Evolutionary conservation across 2,888 invertebrate species (phyloP), one percentile per base, ranked within the genome.

Genomic region (Apodemia zela): DNA sequence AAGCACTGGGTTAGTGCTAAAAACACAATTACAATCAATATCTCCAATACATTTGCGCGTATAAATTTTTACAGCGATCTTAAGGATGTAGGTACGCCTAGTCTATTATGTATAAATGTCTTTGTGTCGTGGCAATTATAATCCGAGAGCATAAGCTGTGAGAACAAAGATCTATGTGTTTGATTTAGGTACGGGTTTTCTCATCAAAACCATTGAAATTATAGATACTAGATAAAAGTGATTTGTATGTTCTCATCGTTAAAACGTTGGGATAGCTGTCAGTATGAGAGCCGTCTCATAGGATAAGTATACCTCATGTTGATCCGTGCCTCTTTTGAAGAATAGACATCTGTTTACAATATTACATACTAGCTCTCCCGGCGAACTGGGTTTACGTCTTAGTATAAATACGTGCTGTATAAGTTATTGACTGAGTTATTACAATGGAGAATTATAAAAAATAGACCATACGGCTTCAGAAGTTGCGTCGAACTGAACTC

Each of bases 61-160:
- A 6, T 38, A 38, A 11, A 2, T 11, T 38, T 38, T 38, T 38
- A 2, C 38, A 11, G 13, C 3, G 11, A 11, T 38, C 11, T 38
- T 38, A 2, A 38, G 13, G 33, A 8, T 8, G 33, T 11, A 38
- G n/a, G n/a, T n/a, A n/a, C 10, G 3, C 38, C 38, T 11, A 10
- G 13, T 42, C 42, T 42, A 42, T 6, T n/a, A 15, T 15, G 15
- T 42, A 15, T 15, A 42, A 42, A 42, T 42, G 42, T 42, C 42
- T 42, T 42, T 15, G 42, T 42, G 5, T 42, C 5, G 49, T 61
- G 63, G 66, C 70, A 72, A 72, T 75, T 76, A 74, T 71, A 68
- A 72, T 62, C 67, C 69, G 73, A 74, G 73, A 78, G 76, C 72
- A 21, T 75, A 73, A 74, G 75, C 76, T 79, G 78, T 78, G 80